These are phyloP conservation scores for Campoplex nolae DNA, from an alignment of 2,888 invertebrate genomes.

Conservation along the genomic window DNA sequence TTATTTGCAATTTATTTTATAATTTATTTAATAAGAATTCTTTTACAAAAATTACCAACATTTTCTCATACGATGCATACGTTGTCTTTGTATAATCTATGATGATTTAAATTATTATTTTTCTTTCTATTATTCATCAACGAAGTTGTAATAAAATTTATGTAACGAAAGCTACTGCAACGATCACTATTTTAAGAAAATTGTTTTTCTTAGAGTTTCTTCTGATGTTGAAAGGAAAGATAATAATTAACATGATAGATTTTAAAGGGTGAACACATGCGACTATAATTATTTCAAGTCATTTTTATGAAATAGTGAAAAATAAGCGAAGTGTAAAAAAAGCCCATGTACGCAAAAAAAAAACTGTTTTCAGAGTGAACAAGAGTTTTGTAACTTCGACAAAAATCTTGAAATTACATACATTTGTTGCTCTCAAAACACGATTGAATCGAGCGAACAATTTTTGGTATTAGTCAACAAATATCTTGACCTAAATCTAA, in stretches of 20 bases:
- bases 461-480: neutral
- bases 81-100: neutral
- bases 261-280: neutral
- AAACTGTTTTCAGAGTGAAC: neutral
- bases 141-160: neutral
- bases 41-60: neutral
- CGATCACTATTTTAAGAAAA: neutral
- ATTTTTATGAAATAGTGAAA: slow-evolving; percentile 4
- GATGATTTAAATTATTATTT: slow-evolving; percentile 4
- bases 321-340: neutral
- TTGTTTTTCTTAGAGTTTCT: neutral
- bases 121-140: neutral
- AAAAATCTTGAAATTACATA: neutral
- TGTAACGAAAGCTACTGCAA: neutral
- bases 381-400: neutral
- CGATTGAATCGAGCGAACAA: neutral
- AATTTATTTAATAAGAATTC: neutral
- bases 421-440: neutral
- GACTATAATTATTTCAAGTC: neutral
- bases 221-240: neutral
- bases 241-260: neutral
- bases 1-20: slow-evolving; percentile 1
- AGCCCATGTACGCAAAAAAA: neutral
- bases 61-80: neutral
- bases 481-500: slow-evolving; percentile 15